Base-by-base conservation (phyloP, 2,797 vertebrate genomes). In the Thalassophryne amazonica region DNA sequence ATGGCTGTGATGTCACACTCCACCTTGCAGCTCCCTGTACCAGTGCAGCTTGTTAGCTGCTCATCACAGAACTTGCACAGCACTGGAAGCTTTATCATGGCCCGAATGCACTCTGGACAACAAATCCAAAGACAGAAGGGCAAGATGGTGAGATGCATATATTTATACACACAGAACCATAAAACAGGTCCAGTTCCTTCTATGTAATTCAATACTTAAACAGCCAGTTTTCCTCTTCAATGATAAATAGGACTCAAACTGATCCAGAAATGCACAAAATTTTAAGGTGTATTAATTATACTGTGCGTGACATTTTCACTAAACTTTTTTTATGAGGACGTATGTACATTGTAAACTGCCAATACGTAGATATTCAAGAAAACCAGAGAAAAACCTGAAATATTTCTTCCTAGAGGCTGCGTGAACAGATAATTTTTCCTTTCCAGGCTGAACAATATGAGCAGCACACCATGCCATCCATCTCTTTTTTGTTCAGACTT, bases 1-100 rank as follows among this genome's bases (percentile, higher is more conserved):
- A 89, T 90, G 36, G 89, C 0, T 0, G 79, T 83, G 43, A 63
- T 65, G 0, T 38, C 23, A 31, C 90, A 92, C 3, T 57, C 53
- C 46, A 69, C 78, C 12, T 61, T 38, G 37, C 90, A 91, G 60
- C 4, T 68, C 5, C 76, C 73, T 10, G 30, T 74, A 2, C 62
- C 77, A 0, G 47, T 48, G 49, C 90, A 92, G 63, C 1, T 69
- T 19, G 76, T 84, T 0, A 16, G 2, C 5, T 1, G 41, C 5
- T 72, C 27, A 5, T 91, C 90, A 28, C 90, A 92, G 68, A 90
- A 90, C 68, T 31, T 86, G 66, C 90, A 92, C 32, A 91, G 49
- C 3, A 12, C 41, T 0, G 0, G 15, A 0, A 78, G 0, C 50
- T 58, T 72, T 4, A 83, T 12, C 4, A 51, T 57, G 2, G 1